These are phyloP conservation scores for Passer domesticus DNA, from an alignment of 2,113 vertebrate genomes.

Conservation along the genomic window DNA sequence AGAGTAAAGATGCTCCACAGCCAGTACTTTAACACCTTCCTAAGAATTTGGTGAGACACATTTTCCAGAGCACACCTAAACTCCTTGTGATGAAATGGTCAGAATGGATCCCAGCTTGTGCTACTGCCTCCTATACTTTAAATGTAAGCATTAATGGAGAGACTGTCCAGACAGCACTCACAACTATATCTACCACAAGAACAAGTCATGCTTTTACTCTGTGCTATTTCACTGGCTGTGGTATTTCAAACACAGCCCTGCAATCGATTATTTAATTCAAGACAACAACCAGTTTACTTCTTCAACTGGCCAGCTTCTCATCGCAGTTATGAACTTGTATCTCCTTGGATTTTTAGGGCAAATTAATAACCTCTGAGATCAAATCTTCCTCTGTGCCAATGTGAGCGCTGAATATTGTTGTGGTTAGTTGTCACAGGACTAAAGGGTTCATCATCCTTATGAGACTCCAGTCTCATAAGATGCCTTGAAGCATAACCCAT, in stretches of 20 bases:
- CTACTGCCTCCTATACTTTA: not conserved
- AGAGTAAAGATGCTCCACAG: not conserved
- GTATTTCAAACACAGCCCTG: not conserved
- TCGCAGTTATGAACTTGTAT: not conserved
- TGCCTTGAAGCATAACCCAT: not conserved
- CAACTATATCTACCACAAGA: not conserved
- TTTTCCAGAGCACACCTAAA: not conserved
- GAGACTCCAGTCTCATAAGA: not conserved
- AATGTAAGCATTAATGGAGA: not conserved
- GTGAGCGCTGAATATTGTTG: not conserved
- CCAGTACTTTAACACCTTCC: not conserved
- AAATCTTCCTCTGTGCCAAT: not conserved
- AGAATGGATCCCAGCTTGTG: not conserved
- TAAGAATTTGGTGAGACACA: not conserved
- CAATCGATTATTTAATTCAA: not conserved
- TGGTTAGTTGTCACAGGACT: not conserved
- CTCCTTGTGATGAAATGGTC: not conserved
- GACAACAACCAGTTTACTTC: not conserved
- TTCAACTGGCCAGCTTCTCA: not conserved
- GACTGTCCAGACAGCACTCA: not conserved
- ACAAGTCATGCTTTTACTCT: not conserved
- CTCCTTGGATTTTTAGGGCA: not conserved
- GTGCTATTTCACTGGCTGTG: not conserved
- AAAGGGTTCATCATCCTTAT: not conserved
- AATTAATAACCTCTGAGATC: not conserved